phyloP scores from a whole-genome alignment of 53 echinoderm and acorn worm species.

The Actinopyga echinites region DNA sequence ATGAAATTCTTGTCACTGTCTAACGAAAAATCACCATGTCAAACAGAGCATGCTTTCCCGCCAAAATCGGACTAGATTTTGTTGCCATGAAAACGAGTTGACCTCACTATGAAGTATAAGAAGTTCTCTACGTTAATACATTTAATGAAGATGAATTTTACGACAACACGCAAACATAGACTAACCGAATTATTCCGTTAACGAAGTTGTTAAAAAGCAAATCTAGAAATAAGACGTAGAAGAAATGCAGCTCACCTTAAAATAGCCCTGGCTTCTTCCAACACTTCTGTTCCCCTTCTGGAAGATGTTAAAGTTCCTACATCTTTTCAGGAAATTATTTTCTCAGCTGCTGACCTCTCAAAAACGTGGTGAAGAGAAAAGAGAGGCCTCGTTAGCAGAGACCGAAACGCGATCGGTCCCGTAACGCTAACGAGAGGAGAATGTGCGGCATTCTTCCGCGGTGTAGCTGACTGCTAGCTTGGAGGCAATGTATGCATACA shows the following conservation, averaged over 20 bases:
- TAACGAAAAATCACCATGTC: too few relatives aligned
- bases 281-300: constrained; percentile 25
- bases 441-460: constrained; percentile 1
- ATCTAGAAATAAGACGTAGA: neutral
- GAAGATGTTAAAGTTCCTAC: constrained; percentile 3
- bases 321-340: constrained; percentile 8
- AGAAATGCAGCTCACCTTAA: constrained; percentile 1
- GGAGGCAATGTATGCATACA: constrained; percentile 25
- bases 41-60: too few relatives aligned
- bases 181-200: too few relatives aligned
- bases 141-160: too few relatives aligned
- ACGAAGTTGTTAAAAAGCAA: too few relatives aligned
- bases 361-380: neutral
- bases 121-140: too few relatives aligned
- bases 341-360: constrained; percentile 29
- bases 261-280: constrained; percentile 14
- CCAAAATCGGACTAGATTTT: too few relatives aligned
- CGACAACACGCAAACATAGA: too few relatives aligned
- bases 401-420: constrained; percentile 17
- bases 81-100: too few relatives aligned
- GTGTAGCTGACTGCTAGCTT: neutral
- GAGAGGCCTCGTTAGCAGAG: constrained; percentile 17
- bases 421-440: constrained; percentile 3
- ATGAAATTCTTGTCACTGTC: too few relatives aligned
- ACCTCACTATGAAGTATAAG: too few relatives aligned